Evolutionary conservation across 2,888 invertebrate genomes (phyloP).

Genomic region (Chouioia cunea): DNA sequence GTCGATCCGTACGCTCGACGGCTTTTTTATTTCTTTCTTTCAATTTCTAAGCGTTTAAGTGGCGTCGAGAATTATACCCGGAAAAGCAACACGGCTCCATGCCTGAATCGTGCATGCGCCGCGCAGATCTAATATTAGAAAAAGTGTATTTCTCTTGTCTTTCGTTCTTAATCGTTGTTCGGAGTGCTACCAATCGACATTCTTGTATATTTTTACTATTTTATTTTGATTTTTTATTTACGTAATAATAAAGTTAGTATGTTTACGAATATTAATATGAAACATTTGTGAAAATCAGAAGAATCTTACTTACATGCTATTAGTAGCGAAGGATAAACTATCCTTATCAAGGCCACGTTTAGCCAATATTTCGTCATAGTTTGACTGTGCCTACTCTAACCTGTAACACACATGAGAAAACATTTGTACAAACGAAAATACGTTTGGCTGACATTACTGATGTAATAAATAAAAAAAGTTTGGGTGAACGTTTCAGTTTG

Average conservation of each 20-base stretch:
- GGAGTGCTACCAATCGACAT: slow-evolving; percentile 23
- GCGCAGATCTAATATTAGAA: slow-evolving; percentile 52
- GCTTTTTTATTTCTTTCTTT: slow-evolving; percentile 2
- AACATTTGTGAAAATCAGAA: not conserved
- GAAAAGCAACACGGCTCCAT: slow-evolving; percentile 17
- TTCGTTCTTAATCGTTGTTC: slow-evolving; percentile 32
- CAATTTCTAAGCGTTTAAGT: slow-evolving; percentile 20
- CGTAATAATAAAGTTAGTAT: not conserved
- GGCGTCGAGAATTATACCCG: slow-evolving; percentile 3
- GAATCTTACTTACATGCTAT: slow-evolving; percentile 70
- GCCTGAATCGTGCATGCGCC: slow-evolving; percentile 12
- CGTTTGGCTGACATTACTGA: no score
- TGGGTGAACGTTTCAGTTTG: not conserved
- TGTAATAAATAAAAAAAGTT: no score
- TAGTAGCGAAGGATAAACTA: slow-evolving; percentile 70
- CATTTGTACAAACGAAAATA: no score
- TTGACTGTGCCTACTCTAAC: slow-evolving; percentile 51
- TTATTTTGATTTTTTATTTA: not conserved
- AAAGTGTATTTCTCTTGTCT: slow-evolving; percentile 21
- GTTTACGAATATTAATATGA: not conserved
- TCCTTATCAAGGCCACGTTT: slow-evolving; percentile 69
- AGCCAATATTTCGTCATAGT: slow-evolving; percentile 70
- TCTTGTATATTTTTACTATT: slow-evolving; percentile 18
- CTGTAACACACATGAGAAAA: slow-evolving; percentile 50
- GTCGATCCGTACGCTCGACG: not conserved